Evolutionary conservation across 2,113 vertebrate genomes (phyloP), one percentile per base, ranked within the genome.

Genomic region (Pedionomus torquatus): DNA sequence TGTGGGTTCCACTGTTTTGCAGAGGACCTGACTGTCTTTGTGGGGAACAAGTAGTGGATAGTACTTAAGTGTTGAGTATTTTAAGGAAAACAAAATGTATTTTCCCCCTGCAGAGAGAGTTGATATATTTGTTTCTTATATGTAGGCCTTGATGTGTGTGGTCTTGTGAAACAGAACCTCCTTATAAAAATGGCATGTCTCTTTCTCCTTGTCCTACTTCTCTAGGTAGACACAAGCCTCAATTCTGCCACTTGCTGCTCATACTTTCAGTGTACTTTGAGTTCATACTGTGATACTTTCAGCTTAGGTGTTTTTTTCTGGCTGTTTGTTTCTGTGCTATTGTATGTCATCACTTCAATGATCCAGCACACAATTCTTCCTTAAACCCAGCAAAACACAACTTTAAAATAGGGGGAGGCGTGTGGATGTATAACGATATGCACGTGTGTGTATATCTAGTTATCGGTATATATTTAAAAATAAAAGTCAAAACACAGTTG

Each of bases 361-460:
- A 65, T 60, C 49, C 7, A 28, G n/a, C 39, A 41, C 6, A 3
- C 18, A 24, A 2, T 35, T 60, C 31, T 46, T 61, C 58, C 51
- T 48, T 54, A 75, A 74, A 69, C 15, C 17, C 25, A 61, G 31
- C 58, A 72, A 49, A 86, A 66, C 13, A 3, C 18, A 71, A 68
- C 68, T 64, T 48, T n/a, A 18, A 64, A 35, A 54, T 20, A 39
- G 9, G 7, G 46, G 13, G 46, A 11, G 49, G 24, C 55, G 8
- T 25, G 9, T 4, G 21, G n/a, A 16, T 60, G 31, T 16, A 15
- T 18, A 18, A 9, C 51, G 33, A 23, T 21, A 14, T 4, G 16
- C 3, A 1, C 2, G 0, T 15, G 5, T 30, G 9, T 24, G 8
- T 70, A 0, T 54, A 9, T 69, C 17, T 43, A n/a, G 35, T 70